Conservation (phyloP, 2,113 vertebrate species). For the Empidonax traillii region DNA sequence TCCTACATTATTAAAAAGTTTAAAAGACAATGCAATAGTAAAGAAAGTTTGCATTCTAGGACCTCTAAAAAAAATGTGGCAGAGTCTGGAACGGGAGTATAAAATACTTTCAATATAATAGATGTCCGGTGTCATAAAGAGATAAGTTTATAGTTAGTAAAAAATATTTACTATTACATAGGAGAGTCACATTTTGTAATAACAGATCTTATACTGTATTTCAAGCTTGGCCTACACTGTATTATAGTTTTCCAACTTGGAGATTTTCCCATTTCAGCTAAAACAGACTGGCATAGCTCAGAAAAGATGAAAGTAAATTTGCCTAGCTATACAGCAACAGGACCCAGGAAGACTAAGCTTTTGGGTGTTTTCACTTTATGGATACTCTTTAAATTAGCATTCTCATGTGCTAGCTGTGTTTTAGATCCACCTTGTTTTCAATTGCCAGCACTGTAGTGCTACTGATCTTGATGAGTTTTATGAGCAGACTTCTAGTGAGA, state of each 20-base stretch:
- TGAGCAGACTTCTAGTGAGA: not conserved
- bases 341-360: not conserved
- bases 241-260: not conserved
- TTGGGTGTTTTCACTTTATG: not conserved
- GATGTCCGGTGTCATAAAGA: not conserved
- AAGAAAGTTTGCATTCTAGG: not conserved
- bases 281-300: not conserved
- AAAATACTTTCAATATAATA: conserved; percentile 1
- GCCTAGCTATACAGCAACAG: not conserved
- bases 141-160: not conserved
- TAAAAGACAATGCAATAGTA: not conserved
- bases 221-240: not conserved
- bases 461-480: not conserved
- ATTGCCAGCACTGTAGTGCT: not conserved
- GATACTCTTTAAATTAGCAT: not conserved
- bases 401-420: not conserved
- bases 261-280: not conserved
- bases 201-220: not conserved
- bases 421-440: not conserved
- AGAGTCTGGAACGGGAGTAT: not conserved
- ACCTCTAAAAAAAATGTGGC: not conserved
- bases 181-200: not conserved
- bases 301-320: not conserved
- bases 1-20: not conserved
- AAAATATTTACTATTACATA: not conserved